These are phyloP conservation scores for Pristionchus pacificus DNA, from an alignment of 1,140 invertebrate genomes.

Conservation along the genomic window DNA sequence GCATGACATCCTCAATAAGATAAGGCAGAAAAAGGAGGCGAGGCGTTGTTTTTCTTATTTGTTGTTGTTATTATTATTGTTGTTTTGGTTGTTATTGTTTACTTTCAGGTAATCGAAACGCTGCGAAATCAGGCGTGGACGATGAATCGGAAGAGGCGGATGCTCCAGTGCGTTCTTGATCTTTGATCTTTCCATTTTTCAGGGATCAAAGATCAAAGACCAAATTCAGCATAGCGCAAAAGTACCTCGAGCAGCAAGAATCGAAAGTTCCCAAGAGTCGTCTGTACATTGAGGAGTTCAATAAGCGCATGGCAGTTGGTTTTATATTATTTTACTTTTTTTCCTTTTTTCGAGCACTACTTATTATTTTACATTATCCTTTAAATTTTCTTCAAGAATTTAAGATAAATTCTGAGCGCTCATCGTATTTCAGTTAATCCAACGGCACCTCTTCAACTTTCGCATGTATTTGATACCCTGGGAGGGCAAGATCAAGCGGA, in stretches of 20 bases:
- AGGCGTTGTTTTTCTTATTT: too few species aligned
- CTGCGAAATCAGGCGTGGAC: conserved; percentile 83
- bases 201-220: conserved; percentile 1
- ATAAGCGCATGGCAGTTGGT: conserved; percentile 68
- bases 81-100: background rate
- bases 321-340: too few species aligned
- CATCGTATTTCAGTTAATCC: conserved; percentile 63
- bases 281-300: conserved; percentile 53
- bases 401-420: too few species aligned
- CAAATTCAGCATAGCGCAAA: conserved; percentile 44
- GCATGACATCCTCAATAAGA: conserved; percentile 83
- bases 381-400: too few species aligned
- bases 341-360: too few species aligned
- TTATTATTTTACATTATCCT: too few species aligned
- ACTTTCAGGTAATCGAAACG: conserved; percentile 69
- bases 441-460: conserved; percentile 77
- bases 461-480: conserved; percentile 82
- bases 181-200: background rate
- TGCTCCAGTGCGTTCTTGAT: conserved; percentile 63
- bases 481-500: conserved; percentile 89
- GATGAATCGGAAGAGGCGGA: conserved; percentile 77
- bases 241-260: conserved; percentile 50
- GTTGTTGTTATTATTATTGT: background rate
- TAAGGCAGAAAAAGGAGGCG: conserved; percentile 84
- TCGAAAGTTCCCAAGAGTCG: conserved; percentile 50